Base-by-base conservation (phyloP, 1,140 invertebrate species). In the Agrypnia vestita region DNA sequence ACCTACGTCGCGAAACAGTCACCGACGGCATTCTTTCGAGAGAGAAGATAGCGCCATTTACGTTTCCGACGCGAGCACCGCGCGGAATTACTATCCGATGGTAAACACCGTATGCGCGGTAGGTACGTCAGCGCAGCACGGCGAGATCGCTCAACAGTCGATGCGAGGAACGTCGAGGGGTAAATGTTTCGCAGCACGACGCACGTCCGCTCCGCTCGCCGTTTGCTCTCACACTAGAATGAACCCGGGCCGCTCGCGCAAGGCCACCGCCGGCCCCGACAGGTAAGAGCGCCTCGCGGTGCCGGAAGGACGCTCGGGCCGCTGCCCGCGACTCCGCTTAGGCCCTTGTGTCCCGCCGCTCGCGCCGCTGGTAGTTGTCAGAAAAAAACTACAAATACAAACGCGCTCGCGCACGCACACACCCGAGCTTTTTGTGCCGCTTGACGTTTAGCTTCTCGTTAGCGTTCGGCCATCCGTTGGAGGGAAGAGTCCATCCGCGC, bases 361-460 rank as follows among this genome's bases (percentile, higher is more conserved):
- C 76, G 35, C 76, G 74, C 56, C 73, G 21, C 47, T 73, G 69
- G 47, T 73, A 73, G 69, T 73, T 73, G 69, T 25, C 69, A 76
- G 74, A 76, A 76, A 76, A 76, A 75, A 75, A 61, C 9, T 61
- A 59, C 53, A 43, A 9, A 76, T 19, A 62, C 56, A 17, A 49
- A 47, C 59, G 44, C 17, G 43, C 74, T 76, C 56, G 15, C 80
- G 78, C 80, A 73, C 69, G 47, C 69, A 73, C 69, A 73, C 69
- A 7, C n/a, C 11, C 47, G 51, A 53, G 75, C 21, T 82, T 80
- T 82, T 82, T 80, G 81, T 82, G 75, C 21, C 47, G 81, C 78
- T 82, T 80, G 81, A 82, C 81, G 81, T 82, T 82, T 82, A 77
- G 78, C 81, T 79, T 82, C 81, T 82, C 81, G 81, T 82, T 82